Evolutionary conservation across 2,888 invertebrate species (phyloP), one percentile per base, ranked within the genome.

Genomic region (Melipona bicolor): DNA sequence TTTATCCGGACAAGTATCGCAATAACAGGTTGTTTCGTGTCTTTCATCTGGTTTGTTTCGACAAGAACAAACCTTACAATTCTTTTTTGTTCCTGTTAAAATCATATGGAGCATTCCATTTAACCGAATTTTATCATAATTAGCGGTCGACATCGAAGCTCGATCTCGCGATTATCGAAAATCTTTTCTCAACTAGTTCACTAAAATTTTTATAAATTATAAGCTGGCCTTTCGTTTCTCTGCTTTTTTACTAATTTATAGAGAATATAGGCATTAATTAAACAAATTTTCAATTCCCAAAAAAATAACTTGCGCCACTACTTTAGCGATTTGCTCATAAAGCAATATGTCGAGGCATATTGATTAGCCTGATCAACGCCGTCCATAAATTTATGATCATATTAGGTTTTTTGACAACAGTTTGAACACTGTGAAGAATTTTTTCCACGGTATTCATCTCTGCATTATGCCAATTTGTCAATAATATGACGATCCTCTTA

Each of bases 31-130:
- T 32, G 32, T 32, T 67, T 81, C 52, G 19, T 36, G 85, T 71
- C 87, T 84, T 74, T 56, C 70, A 21, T 77, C 84, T 62, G 54
- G 32, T 24, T 24, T 24, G 24, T 24, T 24, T 24, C 24, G 24
- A 24, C 21, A 17, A 36, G 77, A 77, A 62, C 69, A 77, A 59
- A 69, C 69, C 43, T 69, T 61, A 52, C 61, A 77, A 62, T 77
- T 50, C 24, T 61, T 67, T 56, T 76, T 54, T 67, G 56, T 36
- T 11, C 67, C 75, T 11, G 36, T 54, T 6, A 76, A 43, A 49
- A 76, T 54, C 50, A 76, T 36, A n/a, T 67, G 67, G 49, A 56
- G 27, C 13, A 54, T 32, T 32, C 32, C 32, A 32, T 32, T 32
- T 32, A 32, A 32, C 32, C 32, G 32, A 4, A 32, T 32, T 69